Evolutionary conservation across 2,888 invertebrate genomes (phyloP).

Genomic region (Amphipyra berbera): DNA sequence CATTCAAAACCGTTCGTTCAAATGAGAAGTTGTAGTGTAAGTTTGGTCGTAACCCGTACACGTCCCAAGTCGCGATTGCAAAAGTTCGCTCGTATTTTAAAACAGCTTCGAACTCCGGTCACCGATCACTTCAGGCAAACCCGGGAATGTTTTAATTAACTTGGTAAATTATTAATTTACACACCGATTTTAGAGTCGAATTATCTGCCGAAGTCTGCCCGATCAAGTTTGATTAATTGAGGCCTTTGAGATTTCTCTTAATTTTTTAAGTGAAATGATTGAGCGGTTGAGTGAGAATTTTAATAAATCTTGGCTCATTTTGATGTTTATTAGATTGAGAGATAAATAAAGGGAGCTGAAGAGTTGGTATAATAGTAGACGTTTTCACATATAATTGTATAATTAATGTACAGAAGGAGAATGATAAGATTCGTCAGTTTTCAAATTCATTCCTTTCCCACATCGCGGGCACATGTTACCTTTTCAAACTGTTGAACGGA

Average conservation of each 20-base stretch:
- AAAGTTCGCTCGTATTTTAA: slow-evolving; percentile 56
- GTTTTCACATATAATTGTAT: too few relatives aligned
- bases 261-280: slow-evolving; percentile 27
- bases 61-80: slow-evolving; percentile 56
- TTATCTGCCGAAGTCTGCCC: slow-evolving; percentile 56
- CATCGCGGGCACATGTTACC: too few relatives aligned
- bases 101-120: slow-evolving; percentile 25
- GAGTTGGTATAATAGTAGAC: too few relatives aligned
- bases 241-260: slow-evolving; percentile 25
- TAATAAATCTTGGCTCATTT: background rate
- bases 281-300: slow-evolving; percentile 11
- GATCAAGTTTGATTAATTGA: slow-evolving; percentile 55
- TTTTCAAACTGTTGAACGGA: too few relatives aligned
- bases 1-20: slow-evolving; percentile 46
- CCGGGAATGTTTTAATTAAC: slow-evolving; percentile 74
- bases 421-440: too few relatives aligned
- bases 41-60: slow-evolving; percentile 61
- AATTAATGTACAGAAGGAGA: too few relatives aligned
- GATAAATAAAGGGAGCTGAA: too few relatives aligned
- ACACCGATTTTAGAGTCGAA: slow-evolving; percentile 63
- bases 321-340: too few relatives aligned
- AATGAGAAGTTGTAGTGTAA: slow-evolving; percentile 58
- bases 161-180: slow-evolving; percentile 77
- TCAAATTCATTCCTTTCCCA: too few relatives aligned
- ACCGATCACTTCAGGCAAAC: slow-evolving; percentile 30